Conservation (phyloP, 2,113 vertebrate genomes). For the Carassius carassius region DNA sequence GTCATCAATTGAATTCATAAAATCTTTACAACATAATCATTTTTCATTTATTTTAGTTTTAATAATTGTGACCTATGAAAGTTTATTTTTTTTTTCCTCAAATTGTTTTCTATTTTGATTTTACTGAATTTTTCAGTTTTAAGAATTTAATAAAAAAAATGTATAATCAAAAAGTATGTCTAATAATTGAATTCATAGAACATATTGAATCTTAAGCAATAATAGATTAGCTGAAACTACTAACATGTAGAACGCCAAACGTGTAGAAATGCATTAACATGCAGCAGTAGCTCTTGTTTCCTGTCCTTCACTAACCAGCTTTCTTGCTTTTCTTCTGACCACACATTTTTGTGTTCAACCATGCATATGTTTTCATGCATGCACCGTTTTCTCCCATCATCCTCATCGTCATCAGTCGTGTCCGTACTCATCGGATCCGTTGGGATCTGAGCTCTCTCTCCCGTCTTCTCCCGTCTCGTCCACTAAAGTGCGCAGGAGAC, state of each 20-base stretch:
- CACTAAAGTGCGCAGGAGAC: slow-evolving; percentile 84
- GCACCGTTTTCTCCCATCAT: neutral
- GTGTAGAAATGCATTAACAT: neutral
- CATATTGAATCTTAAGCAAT: too few species aligned
- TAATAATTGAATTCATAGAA: too few species aligned
- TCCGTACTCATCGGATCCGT: slow-evolving; percentile 78
- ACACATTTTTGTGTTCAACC: neutral
- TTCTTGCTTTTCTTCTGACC: neutral
- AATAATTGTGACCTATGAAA: neutral
- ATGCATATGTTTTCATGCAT: neutral
- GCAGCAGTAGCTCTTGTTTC: neutral
- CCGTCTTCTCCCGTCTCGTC: slow-evolving; percentile 78
- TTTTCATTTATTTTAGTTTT: neutral
- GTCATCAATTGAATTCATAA: neutral
- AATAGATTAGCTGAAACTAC: too few species aligned
- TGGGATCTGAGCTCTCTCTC: slow-evolving; percentile 76
- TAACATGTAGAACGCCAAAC: neutral
- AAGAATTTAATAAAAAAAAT: too few species aligned
- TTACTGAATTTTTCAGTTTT: too few species aligned
- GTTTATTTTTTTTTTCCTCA: neutral
- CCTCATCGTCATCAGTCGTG: slow-evolving; percentile 68
- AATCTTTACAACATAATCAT: neutral
- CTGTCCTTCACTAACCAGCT: neutral
- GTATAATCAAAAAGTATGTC: too few species aligned
- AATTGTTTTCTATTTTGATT: too few species aligned